Conservation (phyloP, 2,113 vertebrate genomes). For the Xerus inauris region DNA sequence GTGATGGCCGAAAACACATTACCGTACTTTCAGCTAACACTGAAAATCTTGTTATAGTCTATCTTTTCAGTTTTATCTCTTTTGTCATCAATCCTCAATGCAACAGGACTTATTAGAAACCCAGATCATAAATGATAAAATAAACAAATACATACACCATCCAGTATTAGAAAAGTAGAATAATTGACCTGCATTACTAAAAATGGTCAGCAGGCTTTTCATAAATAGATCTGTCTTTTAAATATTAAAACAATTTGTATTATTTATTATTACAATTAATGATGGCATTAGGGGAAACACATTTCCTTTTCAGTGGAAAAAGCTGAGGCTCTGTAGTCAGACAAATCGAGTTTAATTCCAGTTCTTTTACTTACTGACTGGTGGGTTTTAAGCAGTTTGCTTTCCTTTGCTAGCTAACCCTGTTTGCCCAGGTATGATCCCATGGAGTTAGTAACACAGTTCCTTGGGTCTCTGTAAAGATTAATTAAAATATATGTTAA, state of each 20-base stretch:
- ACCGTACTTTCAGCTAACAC: slow-evolving; percentile 16
- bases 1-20: not conserved
- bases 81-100: not conserved
- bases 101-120: slow-evolving; percentile 5
- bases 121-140: slow-evolving; percentile 34
- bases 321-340: not conserved
- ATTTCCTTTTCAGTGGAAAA: not conserved
- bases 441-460: not conserved
- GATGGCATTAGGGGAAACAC: not conserved
- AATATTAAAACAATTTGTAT: slow-evolving; percentile 38
- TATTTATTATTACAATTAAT: slow-evolving; percentile 35
- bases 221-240: slow-evolving; percentile 1
- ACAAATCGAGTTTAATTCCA: not conserved
- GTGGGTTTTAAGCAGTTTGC: not conserved
- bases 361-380: not conserved
- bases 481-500: slow-evolving; percentile 18
- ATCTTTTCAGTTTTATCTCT: not conserved
- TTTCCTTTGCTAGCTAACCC: slow-evolving; percentile 30
- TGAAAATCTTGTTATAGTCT: not conserved
- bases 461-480: slow-evolving; percentile 22
- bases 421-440: not conserved
- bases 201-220: slow-evolving; percentile 25
- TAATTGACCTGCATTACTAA: not conserved
- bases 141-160: not conserved
- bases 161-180: not conserved